A percentile compares a stretch with the other conserved stretches of the same genome.
Evolutionary conservation across 1,140 invertebrate genomes (phyloP).

Genomic region (Drosophila baimaii): DNA sequence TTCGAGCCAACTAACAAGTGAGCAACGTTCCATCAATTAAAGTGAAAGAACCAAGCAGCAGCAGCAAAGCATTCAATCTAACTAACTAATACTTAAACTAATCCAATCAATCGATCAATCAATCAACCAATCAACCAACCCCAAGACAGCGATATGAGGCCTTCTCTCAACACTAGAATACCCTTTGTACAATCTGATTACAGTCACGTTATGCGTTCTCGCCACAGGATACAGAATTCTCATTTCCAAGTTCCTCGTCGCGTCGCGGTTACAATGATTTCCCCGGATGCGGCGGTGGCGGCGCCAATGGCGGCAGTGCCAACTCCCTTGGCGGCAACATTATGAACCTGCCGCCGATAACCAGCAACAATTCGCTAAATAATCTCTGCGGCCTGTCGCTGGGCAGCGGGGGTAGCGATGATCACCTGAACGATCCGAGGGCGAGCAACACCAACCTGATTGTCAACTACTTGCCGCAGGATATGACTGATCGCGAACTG

Average conservation of each 20-base stretch:
- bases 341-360: slow-evolving; percentile 77
- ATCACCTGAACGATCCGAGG: slow-evolving; percentile 67
- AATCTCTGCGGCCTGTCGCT: slow-evolving; percentile 70
- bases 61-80: slow-evolving; percentile 4
- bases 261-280: slow-evolving; percentile 80
- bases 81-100: slow-evolving; percentile 17
- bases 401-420: slow-evolving; percentile 73
- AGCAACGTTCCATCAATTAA: slow-evolving; percentile 6
- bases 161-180: slow-evolving; percentile 79
- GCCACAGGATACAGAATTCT: slow-evolving; percentile 85
- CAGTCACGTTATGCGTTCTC: slow-evolving; percentile 85
- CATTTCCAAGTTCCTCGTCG: slow-evolving; percentile 81
- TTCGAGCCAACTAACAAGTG: slow-evolving; percentile 10
- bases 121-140: slow-evolving; percentile 25
- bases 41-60: slow-evolving; percentile 30
- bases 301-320: slow-evolving; percentile 73
- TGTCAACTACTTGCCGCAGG: slow-evolving; percentile 97
- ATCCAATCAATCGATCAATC: slow-evolving; percentile 24
- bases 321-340: slow-evolving; percentile 74
- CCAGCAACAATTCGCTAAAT: slow-evolving; percentile 82
- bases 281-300: slow-evolving; percentile 62
- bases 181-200: slow-evolving; percentile 82
- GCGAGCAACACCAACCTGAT: slow-evolving; percentile 91
- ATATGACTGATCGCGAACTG: slow-evolving; percentile 95
- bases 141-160: slow-evolving; percentile 67